Evolutionary conservation across 35 echinoderm and acorn worm species (phyloP).

Genomic region (Lytechinus variegatus): DNA sequence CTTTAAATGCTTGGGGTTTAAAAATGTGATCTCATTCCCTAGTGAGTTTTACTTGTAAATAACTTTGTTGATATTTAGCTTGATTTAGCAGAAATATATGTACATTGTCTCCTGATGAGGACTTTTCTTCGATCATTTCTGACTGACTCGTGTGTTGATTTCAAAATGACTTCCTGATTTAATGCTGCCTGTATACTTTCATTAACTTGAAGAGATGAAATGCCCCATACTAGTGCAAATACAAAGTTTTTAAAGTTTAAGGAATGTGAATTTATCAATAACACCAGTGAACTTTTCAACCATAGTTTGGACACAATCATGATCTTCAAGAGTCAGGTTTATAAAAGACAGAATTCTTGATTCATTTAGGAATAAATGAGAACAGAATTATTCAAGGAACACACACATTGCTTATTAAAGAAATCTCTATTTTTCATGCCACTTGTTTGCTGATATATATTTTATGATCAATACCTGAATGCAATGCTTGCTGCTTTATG

Average conservation of each 20-base stretch:
- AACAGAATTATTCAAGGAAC: not conserved
- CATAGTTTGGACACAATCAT: not conserved
- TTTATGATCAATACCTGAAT: not conserved
- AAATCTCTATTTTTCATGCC: not conserved
- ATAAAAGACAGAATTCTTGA: not conserved
- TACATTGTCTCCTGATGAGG: not conserved
- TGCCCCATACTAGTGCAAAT: not conserved
- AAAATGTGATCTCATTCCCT: not conserved
- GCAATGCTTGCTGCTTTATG: not conserved
- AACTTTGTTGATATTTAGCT: not conserved
- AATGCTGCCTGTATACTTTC: not conserved
- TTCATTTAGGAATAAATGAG: not conserved
- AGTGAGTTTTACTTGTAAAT: not conserved
- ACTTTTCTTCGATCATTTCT: not conserved
- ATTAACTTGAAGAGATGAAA: not conserved
- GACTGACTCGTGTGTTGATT: not conserved
- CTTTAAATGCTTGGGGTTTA: not conserved
- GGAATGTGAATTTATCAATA: not conserved
- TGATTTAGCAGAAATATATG: slow-evolving; percentile 12
- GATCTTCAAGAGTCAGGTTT: not conserved
- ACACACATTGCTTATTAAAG: not conserved
- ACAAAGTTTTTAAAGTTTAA: not conserved
- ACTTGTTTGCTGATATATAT: not conserved
- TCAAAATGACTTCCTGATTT: not conserved
- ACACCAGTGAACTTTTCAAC: not conserved